Percentiles rank a stretch among this genome's conserved stretches.
These are phyloP conservation scores for Pygoscelis antarcticus DNA, from an alignment of 2,113 vertebrate species.

Conservation along the genomic window DNA sequence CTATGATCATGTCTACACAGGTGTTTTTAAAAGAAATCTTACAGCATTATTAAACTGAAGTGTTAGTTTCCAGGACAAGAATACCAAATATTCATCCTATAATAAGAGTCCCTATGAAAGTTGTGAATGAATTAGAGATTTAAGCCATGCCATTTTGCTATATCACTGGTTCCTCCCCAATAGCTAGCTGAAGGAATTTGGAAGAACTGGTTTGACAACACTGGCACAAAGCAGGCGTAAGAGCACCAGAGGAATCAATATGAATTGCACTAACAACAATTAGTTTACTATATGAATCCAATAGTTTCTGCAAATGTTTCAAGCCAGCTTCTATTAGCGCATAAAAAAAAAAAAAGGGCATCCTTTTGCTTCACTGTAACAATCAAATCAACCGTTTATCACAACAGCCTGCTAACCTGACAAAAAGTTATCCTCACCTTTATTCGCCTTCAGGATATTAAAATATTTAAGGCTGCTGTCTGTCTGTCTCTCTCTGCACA, in stretches of 20 bases:
- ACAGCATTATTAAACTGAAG: background rate
- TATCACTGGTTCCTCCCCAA: background rate
- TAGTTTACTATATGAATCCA: background rate
- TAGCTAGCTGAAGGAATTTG: background rate
- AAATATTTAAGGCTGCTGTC: background rate
- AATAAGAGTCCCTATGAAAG: background rate
- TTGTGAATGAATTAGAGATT: background rate
- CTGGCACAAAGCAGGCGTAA: background rate
- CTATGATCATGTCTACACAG: background rate
- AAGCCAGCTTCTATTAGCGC: background rate
- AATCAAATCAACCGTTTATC: background rate
- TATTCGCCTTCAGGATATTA: background rate
- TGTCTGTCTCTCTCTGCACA: background rate
- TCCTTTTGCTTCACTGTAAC: background rate
- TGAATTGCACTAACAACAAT: background rate
- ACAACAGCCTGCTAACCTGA: background rate
- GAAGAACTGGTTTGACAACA: background rate
- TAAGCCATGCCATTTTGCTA: accelerated
- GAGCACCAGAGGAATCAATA: background rate
- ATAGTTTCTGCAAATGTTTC: background rate
- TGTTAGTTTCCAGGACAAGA: background rate
- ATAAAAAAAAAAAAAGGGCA: background rate
- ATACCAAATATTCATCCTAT: background rate
- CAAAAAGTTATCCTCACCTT: background rate
- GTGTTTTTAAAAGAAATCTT: background rate